Base-by-base conservation (phyloP, 2,888 invertebrate species). In the Meandrusa payeni region DNA sequence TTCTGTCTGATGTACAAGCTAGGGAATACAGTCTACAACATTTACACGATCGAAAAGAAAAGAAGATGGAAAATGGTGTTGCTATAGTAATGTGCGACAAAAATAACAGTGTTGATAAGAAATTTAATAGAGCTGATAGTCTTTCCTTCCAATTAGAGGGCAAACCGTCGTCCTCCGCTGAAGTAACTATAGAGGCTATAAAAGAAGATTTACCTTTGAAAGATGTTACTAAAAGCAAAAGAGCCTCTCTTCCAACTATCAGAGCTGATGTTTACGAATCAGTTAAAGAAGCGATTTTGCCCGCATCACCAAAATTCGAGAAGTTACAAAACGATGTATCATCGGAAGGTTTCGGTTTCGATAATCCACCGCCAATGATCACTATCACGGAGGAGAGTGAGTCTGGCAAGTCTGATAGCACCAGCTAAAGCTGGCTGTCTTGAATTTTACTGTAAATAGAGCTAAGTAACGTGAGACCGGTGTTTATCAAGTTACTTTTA, bases 221-320 rank as follows among this genome's bases (percentile, higher is more conserved):
- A 47, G 80, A 82, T 5, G 48, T 47, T 9, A 44, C 69, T 7
- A 83, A 77, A 59, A 73, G 73, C 3, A 88, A 87, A 47, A 66
- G 85, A 46, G 76, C 70, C 1, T 87, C 87, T 1, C 59, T 88
- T 26, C 88, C 88, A 1, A 73, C 65, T 4, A 83, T 87, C 23
- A 77, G 72, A 38, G 73, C 85, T 4, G 90, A 90, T 48, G 69
- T 90, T 49, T 90, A 90, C 51, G 89, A 89, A 27, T 83, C 90
- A 42, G 86, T 90, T 5, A 89, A 88, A 52, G 90, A 90, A 28
- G 85, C 76, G 6, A 83, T 90, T 28, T 86, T 89, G 0, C 70
- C 78, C 12, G 78, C 80, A 1, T 89, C 89, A n/a, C 90, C 90
- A 0, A 90, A 90, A 56, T 91, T 91, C 59, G 90, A 90, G 61